phyloP scores from a whole-genome alignment of 2,888 invertebrate species.

The Helicoverpa assulta region DNA sequence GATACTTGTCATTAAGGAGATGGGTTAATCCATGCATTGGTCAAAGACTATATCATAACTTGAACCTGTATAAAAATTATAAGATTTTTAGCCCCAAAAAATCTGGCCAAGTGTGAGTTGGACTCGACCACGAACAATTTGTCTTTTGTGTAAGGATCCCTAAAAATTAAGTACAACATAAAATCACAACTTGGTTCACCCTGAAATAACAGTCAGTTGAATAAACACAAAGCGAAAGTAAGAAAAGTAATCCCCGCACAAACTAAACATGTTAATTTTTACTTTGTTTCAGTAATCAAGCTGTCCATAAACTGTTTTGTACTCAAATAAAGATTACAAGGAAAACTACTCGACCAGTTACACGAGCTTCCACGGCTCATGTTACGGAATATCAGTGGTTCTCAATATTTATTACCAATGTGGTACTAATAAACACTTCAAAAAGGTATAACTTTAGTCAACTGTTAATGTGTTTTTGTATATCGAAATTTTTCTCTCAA shows the following conservation, averaged over 20 bases:
- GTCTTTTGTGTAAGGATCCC: not conserved
- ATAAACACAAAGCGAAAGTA: not conserved
- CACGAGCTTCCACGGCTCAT: slow-evolving; percentile 2
- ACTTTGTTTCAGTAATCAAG: slow-evolving; percentile 39
- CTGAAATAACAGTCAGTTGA: not conserved
- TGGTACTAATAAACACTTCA: not conserved
- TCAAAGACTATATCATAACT: too few relatives aligned
- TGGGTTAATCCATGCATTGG: slow-evolving; percentile 6
- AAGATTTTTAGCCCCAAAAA: not conserved
- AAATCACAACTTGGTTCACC: not conserved
- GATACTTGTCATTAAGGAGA: slow-evolving; percentile 23
- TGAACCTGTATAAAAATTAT: not conserved
- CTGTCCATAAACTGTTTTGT: slow-evolving; percentile 35
- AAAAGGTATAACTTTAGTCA: not conserved
- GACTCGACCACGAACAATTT: too few relatives aligned
- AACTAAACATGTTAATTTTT: not conserved
- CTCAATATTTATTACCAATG: slow-evolving; percentile 22
- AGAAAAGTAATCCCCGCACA: not conserved
- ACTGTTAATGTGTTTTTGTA: not conserved
- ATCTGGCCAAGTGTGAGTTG: not conserved
- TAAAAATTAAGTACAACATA: not conserved
- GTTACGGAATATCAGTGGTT: slow-evolving; percentile 29
- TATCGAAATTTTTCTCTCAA: not conserved
- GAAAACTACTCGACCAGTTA: slow-evolving; percentile 39
- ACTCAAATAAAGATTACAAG: slow-evolving; percentile 43